phyloP scores from a whole-genome alignment of 1,140 invertebrate genomes.

The Drosophila rhopaloa region DNA sequence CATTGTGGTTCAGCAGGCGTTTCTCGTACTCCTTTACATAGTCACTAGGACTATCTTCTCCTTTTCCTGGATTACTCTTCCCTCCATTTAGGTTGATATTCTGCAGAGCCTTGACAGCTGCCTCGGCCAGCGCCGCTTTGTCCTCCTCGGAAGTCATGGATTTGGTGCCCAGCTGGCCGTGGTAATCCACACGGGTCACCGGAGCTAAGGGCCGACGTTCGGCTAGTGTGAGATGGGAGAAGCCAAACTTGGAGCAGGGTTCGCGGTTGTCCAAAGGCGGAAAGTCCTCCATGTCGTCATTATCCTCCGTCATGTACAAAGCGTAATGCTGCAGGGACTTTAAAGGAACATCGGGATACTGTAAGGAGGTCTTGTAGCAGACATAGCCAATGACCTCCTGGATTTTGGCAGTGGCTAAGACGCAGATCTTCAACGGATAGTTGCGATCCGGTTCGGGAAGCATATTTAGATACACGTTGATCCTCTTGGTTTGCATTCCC shows the following conservation, averaged over 20 bases:
- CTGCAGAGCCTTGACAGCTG: slow-evolving; percentile 59
- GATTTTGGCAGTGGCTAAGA: slow-evolving; percentile 93
- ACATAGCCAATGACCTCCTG: slow-evolving; percentile 97
- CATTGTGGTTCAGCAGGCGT: slow-evolving; percentile 89
- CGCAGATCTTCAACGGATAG: slow-evolving; percentile 93
- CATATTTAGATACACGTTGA: slow-evolving; percentile 95
- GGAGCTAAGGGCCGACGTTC: slow-evolving; percentile 85
- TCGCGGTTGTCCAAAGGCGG: slow-evolving; percentile 95
- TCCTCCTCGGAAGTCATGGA: slow-evolving; percentile 82
- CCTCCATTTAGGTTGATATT: slow-evolving; percentile 60
- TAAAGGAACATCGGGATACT: slow-evolving; percentile 86
- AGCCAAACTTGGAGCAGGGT: slow-evolving; percentile 96
- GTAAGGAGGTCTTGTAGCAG: slow-evolving; percentile 92
- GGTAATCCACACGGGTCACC: slow-evolving; percentile 85
- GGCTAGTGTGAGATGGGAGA: slow-evolving; percentile 94
- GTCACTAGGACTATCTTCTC: slow-evolving; percentile 55
- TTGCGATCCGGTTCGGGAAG: slow-evolving; percentile 90
- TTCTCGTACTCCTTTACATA: slow-evolving; percentile 84
- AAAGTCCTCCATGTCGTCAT: slow-evolving; percentile 98
- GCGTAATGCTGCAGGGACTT: slow-evolving; percentile 90
- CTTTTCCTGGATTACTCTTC: slow-evolving; percentile 48
- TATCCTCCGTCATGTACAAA: slow-evolving; percentile 97
- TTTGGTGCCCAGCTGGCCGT: slow-evolving; percentile 68
- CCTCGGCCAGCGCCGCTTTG: slow-evolving; percentile 58
- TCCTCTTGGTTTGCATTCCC: slow-evolving; percentile 91